A percentile compares a stretch with the other conserved stretches of the same genome.
These are phyloP conservation scores for Agelastica alni DNA, from an alignment of 2,888 invertebrate genomes.

Conservation along the genomic window DNA sequence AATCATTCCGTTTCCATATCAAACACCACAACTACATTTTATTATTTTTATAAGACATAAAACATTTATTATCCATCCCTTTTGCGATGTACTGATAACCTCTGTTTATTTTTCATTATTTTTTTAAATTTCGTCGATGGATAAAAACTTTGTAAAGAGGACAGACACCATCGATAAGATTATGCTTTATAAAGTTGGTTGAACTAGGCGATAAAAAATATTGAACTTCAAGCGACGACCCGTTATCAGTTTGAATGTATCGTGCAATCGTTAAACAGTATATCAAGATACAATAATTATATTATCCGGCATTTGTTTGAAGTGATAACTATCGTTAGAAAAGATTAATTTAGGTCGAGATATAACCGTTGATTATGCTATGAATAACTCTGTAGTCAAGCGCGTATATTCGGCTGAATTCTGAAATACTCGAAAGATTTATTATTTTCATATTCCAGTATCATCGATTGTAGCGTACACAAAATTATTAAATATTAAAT, in stretches of 20 bases:
- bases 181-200: conserved; percentile 17
- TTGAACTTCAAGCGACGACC: conserved; percentile 14
- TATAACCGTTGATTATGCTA: conserved; percentile 12
- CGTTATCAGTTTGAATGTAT: conserved; percentile 12
- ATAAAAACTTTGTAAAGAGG: conserved; percentile 10
- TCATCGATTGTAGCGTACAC: too few relatives aligned
- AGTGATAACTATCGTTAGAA: conserved; percentile 13
- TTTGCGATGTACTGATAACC: too few relatives aligned
- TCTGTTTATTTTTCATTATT: too few relatives aligned
- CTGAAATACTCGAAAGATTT: too few relatives aligned
- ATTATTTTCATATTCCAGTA: too few relatives aligned
- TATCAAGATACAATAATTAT: conserved; percentile 18
- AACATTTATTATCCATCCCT: too few relatives aligned
- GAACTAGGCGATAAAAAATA: conserved; percentile 15
- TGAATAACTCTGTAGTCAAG: conserved; percentile 17
- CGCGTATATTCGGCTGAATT: too few relatives aligned
- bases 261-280: conserved; percentile 16
- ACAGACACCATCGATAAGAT: conserved; percentile 12
- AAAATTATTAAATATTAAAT: too few relatives aligned
- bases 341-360: conserved; percentile 12
- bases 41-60: too few relatives aligned
- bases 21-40: too few relatives aligned
- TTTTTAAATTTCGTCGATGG: too few relatives aligned
- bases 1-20: too few relatives aligned
- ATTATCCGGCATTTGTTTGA: conserved; percentile 16